Percentiles rank a stretch among this genome's conserved stretches.
These are phyloP conservation scores for Setophaga petechia DNA, from an alignment of 2,113 vertebrate genomes.

Conservation along the genomic window DNA sequence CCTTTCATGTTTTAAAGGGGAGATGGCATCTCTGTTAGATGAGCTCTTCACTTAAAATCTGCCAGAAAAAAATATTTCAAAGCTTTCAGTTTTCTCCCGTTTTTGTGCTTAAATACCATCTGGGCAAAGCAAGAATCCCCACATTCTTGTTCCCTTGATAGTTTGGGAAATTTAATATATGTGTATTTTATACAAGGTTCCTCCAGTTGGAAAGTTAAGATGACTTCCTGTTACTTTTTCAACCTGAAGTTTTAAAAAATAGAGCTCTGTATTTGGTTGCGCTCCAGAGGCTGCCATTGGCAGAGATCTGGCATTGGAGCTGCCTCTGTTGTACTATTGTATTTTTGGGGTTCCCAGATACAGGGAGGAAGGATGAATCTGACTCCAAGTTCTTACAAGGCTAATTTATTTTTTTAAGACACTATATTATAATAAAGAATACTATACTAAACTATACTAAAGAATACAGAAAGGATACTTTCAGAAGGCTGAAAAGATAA, in stretches of 20 bases:
- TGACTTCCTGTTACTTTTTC: background rate
- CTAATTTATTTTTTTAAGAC: too few relatives aligned
- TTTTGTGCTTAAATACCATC: background rate
- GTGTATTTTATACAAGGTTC: background rate
- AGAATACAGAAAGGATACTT: too few relatives aligned
- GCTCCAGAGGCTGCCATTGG: background rate
- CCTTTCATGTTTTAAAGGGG: background rate
- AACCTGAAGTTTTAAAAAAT: background rate
- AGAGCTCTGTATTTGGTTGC: background rate
- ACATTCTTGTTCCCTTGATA: background rate
- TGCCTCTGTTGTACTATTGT: background rate
- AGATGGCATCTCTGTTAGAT: background rate
- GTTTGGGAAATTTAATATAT: background rate
- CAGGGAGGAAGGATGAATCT: too few relatives aligned
- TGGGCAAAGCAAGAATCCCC: background rate
- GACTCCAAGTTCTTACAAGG: too few relatives aligned
- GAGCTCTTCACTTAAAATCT: background rate
- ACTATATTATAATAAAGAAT: too few relatives aligned
- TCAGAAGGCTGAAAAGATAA: too few relatives aligned
- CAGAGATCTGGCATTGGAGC: background rate
- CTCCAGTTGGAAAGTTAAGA: background rate
- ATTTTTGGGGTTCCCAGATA: too few relatives aligned
- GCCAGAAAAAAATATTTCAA: background rate
- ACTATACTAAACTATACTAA: too few relatives aligned
- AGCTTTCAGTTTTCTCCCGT: background rate